These are phyloP conservation scores for Sus cebifrons DNA, from an alignment of 2,797 vertebrate species.

Conservation along the genomic window DNA sequence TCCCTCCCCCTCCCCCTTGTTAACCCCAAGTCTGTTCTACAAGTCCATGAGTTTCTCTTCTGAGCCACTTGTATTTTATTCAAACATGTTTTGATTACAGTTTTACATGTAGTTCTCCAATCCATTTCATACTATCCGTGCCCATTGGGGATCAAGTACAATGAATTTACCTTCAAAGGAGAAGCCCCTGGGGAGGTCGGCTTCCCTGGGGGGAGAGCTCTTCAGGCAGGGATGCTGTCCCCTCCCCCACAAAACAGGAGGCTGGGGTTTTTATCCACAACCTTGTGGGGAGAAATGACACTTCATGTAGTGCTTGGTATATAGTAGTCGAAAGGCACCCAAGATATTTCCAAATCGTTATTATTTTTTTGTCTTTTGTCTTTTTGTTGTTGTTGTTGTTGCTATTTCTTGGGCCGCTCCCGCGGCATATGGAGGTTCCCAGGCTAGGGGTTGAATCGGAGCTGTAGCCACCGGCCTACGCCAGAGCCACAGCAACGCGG, in stretches of 20 bases:
- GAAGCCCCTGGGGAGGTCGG: neutral
- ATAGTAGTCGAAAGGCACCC: neutral
- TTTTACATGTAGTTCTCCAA: constrained; percentile 24
- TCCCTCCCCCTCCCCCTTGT: too few species aligned
- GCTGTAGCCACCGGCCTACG: too few species aligned
- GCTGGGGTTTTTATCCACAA: neutral
- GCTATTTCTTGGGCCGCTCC: too few species aligned
- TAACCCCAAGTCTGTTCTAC: too few species aligned
- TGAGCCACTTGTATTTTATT: neutral
- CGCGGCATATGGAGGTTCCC: too few species aligned
- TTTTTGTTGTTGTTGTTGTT: too few species aligned
- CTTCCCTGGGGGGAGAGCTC: neutral
- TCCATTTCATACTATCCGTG: neutral
- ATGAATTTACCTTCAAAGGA: neutral
- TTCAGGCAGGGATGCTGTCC: too few species aligned
- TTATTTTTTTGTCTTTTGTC: too few species aligned
- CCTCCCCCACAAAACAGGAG: neutral
- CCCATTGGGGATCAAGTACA: neutral
- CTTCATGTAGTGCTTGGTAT: neutral
- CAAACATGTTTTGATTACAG: neutral
- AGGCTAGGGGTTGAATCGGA: too few species aligned
- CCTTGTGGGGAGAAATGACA: neutral
- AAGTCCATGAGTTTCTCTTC: too few species aligned
- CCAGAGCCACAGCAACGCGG: too few species aligned
- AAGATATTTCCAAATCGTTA: neutral